A percentile compares a stretch with the other conserved stretches of the same genome.
Evolutionary conservation across 2,797 vertebrate genomes (phyloP).

Genomic region (Coregonus ussuriensis): DNA sequence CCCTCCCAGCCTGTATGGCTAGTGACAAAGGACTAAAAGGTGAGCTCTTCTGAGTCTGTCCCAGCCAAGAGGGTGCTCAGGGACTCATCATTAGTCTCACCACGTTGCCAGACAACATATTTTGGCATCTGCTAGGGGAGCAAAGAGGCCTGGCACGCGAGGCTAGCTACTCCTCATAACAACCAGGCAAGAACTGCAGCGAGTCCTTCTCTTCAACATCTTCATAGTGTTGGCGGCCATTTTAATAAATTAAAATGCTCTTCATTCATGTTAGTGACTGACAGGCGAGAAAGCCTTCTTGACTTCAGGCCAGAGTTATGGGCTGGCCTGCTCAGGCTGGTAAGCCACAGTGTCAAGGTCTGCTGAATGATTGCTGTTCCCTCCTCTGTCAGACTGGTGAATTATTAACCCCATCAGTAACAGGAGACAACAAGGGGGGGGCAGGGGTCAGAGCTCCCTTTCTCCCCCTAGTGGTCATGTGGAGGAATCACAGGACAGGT

Average conservation of each 20-base stretch:
- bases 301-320: not conserved
- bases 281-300: not conserved
- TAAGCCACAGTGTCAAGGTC: slow-evolving; percentile 10
- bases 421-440: slow-evolving; percentile 28
- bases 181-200: no score
- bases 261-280: no score
- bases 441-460: slow-evolving; percentile 41
- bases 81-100: no score
- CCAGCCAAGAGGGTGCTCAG: no score
- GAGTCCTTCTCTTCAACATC: no score
- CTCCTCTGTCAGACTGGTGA: slow-evolving; percentile 32
- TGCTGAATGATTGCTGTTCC: slow-evolving; percentile 14
- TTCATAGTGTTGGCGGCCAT: not conserved
- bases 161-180: not conserved
- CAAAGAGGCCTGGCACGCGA: no score
- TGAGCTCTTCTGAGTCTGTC: no score
- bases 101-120: no score
- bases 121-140: no score
- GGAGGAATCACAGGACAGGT: not conserved
- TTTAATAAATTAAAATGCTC: no score
- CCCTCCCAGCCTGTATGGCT: not conserved
- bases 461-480: slow-evolving; percentile 37
- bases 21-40: not conserved
- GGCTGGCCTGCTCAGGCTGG: not conserved
- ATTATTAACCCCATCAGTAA: slow-evolving; percentile 52